These are phyloP conservation scores for Orientallactaga sibirica DNA, from an alignment of 2,797 vertebrate species.

Conservation along the genomic window DNA sequence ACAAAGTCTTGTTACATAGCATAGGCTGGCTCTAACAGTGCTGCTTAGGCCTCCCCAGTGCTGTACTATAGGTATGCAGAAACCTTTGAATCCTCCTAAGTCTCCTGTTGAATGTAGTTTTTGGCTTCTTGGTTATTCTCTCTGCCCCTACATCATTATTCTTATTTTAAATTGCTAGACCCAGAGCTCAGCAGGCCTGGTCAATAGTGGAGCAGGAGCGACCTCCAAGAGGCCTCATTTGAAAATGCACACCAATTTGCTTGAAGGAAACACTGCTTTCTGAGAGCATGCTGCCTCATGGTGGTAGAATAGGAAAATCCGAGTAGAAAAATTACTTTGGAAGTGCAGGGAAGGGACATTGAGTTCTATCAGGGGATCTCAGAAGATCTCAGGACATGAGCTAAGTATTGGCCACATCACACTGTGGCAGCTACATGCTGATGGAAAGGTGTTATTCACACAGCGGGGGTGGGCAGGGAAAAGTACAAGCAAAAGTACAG, in stretches of 20 bases:
- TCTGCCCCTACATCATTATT: not conserved
- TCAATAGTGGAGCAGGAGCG: not conserved
- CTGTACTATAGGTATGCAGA: not conserved
- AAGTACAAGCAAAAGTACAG: not conserved
- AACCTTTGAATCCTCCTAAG: not conserved
- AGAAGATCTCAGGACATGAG: not conserved
- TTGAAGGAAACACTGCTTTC: not conserved
- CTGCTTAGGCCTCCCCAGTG: not conserved
- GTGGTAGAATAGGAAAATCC: not conserved
- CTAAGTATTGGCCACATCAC: not conserved
- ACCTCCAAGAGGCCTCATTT: too few species aligned
- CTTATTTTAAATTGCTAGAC: not conserved
- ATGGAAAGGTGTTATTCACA: not conserved
- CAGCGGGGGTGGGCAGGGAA: too few species aligned
- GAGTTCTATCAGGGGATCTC: not conserved
- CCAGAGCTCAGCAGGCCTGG: not conserved
- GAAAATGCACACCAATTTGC: not conserved
- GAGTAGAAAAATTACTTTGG: not conserved
- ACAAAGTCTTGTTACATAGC: not conserved
- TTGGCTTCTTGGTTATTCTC: not conserved
- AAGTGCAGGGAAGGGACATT: not conserved
- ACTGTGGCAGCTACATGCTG: not conserved
- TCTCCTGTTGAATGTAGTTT: not conserved
- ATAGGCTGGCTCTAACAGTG: not conserved
- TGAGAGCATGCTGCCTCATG: fast-evolving